These are phyloP conservation scores for Pachydiplax longipennis DNA, from an alignment of 2,888 invertebrate genomes.

Conservation along the genomic window DNA sequence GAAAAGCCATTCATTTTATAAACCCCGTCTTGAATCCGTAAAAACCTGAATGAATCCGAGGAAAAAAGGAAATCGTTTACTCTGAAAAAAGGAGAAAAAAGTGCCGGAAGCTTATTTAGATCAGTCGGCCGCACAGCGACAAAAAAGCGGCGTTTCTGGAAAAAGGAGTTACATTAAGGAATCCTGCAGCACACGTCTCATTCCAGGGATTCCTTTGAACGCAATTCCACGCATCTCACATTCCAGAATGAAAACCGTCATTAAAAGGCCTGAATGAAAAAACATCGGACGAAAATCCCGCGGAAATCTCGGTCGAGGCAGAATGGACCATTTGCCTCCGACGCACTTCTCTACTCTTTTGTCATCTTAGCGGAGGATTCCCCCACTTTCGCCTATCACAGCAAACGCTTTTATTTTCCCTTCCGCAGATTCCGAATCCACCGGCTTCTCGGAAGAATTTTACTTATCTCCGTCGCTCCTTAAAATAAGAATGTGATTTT, in stretches of 20 bases:
- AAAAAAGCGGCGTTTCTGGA: not conserved
- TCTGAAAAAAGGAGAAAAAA: not conserved
- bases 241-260: not conserved
- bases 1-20: conserved; percentile 29
- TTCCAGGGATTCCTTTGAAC: not conserved
- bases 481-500: not conserved
- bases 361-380: not conserved
- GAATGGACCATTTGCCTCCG: not conserved
- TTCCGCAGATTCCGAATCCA: not conserved
- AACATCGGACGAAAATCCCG: not conserved
- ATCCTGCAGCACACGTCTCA: not conserved
- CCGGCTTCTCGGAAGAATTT: not conserved
- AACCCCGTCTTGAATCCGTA: not conserved
- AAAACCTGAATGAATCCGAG: not conserved
- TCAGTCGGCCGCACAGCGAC: not conserved
- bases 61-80: not conserved
- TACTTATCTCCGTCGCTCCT: not conserved
- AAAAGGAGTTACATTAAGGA: not conserved
- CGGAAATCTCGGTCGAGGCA: not conserved
- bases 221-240: not conserved
- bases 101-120: not conserved
- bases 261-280: not conserved
- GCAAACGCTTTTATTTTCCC: not conserved
- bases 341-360: not conserved
- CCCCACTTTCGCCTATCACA: not conserved